phyloP scores from a whole-genome alignment of 2,113 vertebrate species.

The Podarcis raffonei region DNA sequence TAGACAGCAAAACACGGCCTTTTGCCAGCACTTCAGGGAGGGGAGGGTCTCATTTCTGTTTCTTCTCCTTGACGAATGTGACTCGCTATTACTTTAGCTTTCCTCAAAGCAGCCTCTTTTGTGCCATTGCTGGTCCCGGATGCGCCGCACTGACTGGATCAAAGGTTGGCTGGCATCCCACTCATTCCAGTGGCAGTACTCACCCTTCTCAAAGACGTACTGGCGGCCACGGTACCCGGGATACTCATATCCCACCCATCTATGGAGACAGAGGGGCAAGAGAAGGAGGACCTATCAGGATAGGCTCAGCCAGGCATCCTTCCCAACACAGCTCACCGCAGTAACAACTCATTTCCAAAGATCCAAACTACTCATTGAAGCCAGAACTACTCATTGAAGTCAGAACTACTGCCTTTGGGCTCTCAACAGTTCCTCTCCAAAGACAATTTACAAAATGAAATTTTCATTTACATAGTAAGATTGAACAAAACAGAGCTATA shows the following conservation, averaged over 20 bases:
- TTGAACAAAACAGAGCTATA: no score
- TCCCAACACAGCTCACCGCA: no score
- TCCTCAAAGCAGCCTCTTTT: conserved; percentile 84
- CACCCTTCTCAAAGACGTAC: conserved; percentile 88
- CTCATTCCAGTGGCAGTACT: conserved; percentile 94
- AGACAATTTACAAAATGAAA: no score
- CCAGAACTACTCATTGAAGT: not conserved
- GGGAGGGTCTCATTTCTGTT: not conserved
- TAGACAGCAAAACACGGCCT: not conserved
- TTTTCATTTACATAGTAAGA: no score
- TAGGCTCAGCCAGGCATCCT: not conserved
- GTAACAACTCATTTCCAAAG: not conserved
- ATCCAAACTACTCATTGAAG: not conserved
- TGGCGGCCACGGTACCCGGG: conserved; percentile 91
- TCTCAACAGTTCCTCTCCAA: no score
- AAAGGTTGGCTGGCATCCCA: conserved; percentile 88
- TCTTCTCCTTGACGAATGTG: conserved; percentile 20
- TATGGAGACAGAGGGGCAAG: conserved; percentile 46
- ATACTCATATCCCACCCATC: conserved; percentile 94
- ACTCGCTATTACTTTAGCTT: conserved; percentile 76
- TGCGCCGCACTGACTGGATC: conserved; percentile 89
- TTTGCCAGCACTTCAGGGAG: not conserved
- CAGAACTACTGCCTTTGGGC: no score
- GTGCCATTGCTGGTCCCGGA: conserved; percentile 94
- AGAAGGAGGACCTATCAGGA: fast-evolving